Base-by-base conservation (phyloP, 2,113 vertebrate genomes). In the Myodes glareolus region DNA sequence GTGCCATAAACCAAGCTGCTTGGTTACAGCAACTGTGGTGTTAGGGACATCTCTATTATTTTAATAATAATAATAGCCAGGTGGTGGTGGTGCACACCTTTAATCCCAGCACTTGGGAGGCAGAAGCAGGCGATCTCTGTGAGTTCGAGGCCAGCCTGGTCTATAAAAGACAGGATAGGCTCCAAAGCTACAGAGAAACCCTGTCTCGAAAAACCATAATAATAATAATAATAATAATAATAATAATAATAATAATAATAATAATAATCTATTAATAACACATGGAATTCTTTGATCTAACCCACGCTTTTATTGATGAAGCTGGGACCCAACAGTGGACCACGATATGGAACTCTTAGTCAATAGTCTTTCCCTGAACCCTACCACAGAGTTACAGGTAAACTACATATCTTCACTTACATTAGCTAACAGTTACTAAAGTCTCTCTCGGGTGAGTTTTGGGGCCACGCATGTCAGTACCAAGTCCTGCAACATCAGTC, bases 1-100 rank as follows among this genome's bases (percentile, higher is more conserved):
- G 45, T 50, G n/a, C 89, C 88, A 89, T 33, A 65, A 61, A 93
- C 39, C 33, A 86, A 95, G n/a, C 12, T 80, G 65, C 78, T 84
- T 75, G 39, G 63, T 63, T 84, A 17, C 13, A 88, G 19, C 19
- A 27, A 36, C 76, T 45, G 65, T 25, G 25, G 14, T 68, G 4
- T 7, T 52, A 58, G 23, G 23, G 27, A 31, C 21, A 3, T 73
- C 72, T 72, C 17, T 58, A 58, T 58, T 21, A 58, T 58, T 58
- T 7, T 58, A 58, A 58, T 58, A 21, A 58, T 58, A 58, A 58
- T 58, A 58, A 55, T 55, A 55, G 55, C 55, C 16, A 4, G 55
- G 17, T 19, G 16, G 55, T 55, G 55, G 55, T 55, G 55, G 55
- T 1, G 0, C 17, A 17, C 55, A 19, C 55, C 55, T 55, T 55